Evolutionary conservation across 2,797 vertebrate genomes (phyloP), one percentile per base, ranked within the genome.

Genomic region (Pseudomugil tenellus): DNA sequence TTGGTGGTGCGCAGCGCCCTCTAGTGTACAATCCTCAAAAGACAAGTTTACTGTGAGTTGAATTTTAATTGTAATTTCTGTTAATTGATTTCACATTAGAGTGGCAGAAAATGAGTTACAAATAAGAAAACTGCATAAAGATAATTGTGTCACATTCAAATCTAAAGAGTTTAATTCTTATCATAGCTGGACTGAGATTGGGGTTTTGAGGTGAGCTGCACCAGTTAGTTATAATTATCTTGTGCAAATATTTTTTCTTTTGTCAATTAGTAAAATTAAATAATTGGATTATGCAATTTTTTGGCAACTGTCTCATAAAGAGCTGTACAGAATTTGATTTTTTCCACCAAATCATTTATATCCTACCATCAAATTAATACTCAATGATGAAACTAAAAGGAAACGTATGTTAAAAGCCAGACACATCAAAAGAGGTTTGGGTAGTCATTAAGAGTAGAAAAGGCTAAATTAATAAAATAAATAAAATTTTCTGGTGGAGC

Each of bases 1-100:
- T 12, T 39, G n/a, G 46, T 35, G 69, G 68, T 28, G 35, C 76
- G 56, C 35, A 80, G 85, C 77, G 81, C 83, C 85, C 71, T 28
- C 87, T 46, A 60, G 71, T 77, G 90, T 29, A 0, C 16, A 56
- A 19, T 41, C 14, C 3, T 26, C 3, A 2, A 48, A 46, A 68
- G 16, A 3, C 0, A 5, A 6, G 4, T 41, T 19, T 54, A 32
- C 17, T 46, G 28, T 16, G 9, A 10, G 37, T 46, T 43, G n/a
- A 25, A 5, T 46, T 43, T 21, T 31, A 43, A 51, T 52, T 26
- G 11, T 10, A 51, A 28, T 16, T 52, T 26, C 11, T 14, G 4
- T 12, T 6, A 3, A 26, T 4, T 25, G 46, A 49, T 19, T 11
- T 10, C 0, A 9, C 11, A 49, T 23, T 25, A 23, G 10, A 23